Conservation (phyloP, 35 echinoderm and acorn worm species). For the Eucidaris tribuloides region DNA sequence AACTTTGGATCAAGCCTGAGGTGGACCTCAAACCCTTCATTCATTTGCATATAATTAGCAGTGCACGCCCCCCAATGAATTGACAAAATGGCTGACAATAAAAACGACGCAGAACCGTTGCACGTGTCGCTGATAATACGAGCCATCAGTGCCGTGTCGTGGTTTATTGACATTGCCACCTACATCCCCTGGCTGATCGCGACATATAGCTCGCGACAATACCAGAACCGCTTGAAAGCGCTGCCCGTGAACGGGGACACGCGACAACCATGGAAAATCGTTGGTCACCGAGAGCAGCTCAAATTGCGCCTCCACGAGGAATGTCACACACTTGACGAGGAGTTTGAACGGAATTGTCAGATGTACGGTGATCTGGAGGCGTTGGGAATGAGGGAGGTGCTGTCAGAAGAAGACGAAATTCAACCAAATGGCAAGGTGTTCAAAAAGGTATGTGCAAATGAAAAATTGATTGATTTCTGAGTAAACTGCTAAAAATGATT, state of each 20-base stretch:
- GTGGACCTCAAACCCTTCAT: no score
- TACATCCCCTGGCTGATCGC: constrained; percentile 70
- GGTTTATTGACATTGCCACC: constrained; percentile 56
- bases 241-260: constrained; percentile 5
- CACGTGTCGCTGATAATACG: constrained; percentile 31
- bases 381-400: constrained; percentile 68
- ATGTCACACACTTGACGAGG: constrained; percentile 48
- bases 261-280: constrained; percentile 24
- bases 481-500: no score
- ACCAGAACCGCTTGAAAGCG: constrained; percentile 54
- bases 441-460: constrained; percentile 91
- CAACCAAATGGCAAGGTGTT: constrained; percentile 82
- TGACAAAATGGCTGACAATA: constrained; percentile 48
- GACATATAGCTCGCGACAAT: constrained; percentile 19
- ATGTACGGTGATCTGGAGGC: constrained; percentile 37
- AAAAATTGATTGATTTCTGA: no score
- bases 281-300: neutral
- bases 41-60: no score
- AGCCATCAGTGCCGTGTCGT: constrained; percentile 20
- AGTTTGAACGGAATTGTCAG: constrained; percentile 53
- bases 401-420: constrained; percentile 72
- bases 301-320: constrained; percentile 9
- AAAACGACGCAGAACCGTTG: constrained; percentile 35
- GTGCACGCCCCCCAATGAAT: no score
- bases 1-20: no score